Percentiles rank a stretch among this genome's conserved stretches.
These are phyloP conservation scores for Plagodis dolabraria DNA, from an alignment of 2,888 invertebrate genomes.

Conservation along the genomic window DNA sequence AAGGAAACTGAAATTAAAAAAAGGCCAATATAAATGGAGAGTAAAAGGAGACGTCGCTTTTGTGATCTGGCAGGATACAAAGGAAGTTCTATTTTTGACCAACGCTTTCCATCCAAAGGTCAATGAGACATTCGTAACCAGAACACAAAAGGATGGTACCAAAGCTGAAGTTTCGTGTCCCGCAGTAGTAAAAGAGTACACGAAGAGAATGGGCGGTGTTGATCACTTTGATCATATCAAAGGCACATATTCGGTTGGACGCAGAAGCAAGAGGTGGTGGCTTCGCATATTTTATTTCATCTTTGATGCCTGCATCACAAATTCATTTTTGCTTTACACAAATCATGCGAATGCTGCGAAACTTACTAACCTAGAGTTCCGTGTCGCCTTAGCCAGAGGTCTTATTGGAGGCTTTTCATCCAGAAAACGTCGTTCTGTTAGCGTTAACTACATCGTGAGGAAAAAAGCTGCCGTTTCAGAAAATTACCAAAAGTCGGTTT, in stretches of 20 bases:
- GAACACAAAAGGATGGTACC: neutral
- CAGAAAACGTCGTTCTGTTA: neutral
- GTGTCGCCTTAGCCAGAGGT: neutral
- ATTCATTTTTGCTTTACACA: neutral
- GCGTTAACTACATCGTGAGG: too few relatives aligned
- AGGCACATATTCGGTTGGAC: conserved; percentile 37
- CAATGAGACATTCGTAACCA: neutral
- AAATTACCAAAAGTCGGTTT: too few relatives aligned
- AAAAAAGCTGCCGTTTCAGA: too few relatives aligned
- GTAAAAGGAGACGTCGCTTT: neutral
- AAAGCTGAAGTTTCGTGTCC: conserved; percentile 25
- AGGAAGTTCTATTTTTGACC: neutral
- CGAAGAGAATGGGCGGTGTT: conserved; percentile 43
- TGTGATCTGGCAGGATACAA: neutral
- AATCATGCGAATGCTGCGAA: neutral
- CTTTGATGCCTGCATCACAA: neutral
- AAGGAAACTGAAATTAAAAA: neutral
- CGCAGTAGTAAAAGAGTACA: conserved; percentile 37
- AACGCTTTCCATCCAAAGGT: neutral
- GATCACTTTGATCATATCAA: conserved; percentile 20
- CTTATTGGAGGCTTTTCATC: neutral
- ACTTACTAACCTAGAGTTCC: neutral
- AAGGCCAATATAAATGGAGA: neutral
- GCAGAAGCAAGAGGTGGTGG: conserved; percentile 42
- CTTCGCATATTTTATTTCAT: neutral